These are phyloP conservation scores for Cyclargus thomasi DNA, from an alignment of 1,140 invertebrate species.

Conservation along the genomic window DNA sequence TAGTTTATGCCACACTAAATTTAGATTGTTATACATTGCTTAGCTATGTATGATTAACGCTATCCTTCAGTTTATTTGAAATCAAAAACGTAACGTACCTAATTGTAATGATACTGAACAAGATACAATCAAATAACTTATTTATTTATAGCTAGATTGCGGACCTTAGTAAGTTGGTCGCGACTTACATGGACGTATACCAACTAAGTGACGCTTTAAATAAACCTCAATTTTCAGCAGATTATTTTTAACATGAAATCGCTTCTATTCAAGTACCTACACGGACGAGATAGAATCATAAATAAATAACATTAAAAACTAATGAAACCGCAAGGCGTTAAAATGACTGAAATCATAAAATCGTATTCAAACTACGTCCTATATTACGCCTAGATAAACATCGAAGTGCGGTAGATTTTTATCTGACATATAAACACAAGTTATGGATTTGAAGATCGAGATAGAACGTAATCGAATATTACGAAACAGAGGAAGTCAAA, in stretches of 20 bases:
- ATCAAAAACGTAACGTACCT: too few species aligned
- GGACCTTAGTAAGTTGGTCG: too few species aligned
- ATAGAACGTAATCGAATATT: background rate
- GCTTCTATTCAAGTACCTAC: background rate
- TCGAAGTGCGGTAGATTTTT: conserved; percentile 2
- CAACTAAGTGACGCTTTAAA: too few species aligned
- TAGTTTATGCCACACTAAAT: background rate
- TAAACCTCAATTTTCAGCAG: too few species aligned
- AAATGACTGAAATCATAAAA: conserved; percentile 20
- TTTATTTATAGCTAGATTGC: too few species aligned
- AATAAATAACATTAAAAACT: conserved; percentile 17
- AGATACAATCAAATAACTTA: too few species aligned
- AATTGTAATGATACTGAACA: too few species aligned
- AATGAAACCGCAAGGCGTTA: conserved; percentile 15
- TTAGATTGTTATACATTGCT: background rate
- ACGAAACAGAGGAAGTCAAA: background rate
- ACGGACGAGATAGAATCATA: background rate
- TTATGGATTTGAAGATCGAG: conserved; percentile 1
- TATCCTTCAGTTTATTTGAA: too few species aligned
- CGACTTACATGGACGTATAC: too few species aligned
- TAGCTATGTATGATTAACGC: background rate
- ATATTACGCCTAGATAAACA: conserved; percentile 16
- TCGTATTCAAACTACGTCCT: conserved; percentile 18
- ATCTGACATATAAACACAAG: conserved; percentile 2
- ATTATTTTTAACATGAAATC: background rate